These are phyloP conservation scores for Armadillidium nasatum DNA, from an alignment of 1,140 invertebrate genomes.

Conservation along the genomic window DNA sequence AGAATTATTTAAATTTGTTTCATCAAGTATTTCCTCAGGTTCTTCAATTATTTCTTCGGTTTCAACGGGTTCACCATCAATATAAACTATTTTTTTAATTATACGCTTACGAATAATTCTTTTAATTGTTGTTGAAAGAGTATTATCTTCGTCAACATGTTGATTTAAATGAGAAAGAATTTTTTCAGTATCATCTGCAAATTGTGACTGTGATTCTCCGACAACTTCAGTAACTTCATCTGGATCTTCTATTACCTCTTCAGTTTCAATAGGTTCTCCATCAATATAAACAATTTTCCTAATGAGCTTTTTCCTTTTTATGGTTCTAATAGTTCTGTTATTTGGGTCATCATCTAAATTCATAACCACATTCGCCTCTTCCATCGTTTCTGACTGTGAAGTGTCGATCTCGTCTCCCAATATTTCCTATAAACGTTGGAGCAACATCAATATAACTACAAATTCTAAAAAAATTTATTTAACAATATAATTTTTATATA, in stretches of 20 bases:
- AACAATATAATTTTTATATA: too few relatives aligned
- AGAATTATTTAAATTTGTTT: too few relatives aligned
- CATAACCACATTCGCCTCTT: background rate
- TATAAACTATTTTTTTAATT: conserved; percentile 29
- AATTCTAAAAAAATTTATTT: too few relatives aligned
- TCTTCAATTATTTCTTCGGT: conserved; percentile 34
- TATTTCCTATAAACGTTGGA: conserved; percentile 1
- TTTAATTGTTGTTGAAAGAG: too few relatives aligned
- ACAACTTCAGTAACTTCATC: conserved; percentile 21
- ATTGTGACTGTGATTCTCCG: too few relatives aligned
- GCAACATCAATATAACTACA: background rate
- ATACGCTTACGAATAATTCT: conserved; percentile 27
- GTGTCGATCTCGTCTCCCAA: background rate
- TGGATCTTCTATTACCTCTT: conserved; percentile 49
- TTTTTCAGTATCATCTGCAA: too few relatives aligned
- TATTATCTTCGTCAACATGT: too few relatives aligned
- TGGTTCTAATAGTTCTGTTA: conserved; percentile 54
- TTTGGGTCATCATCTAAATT: too few relatives aligned
- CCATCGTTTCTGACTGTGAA: background rate
- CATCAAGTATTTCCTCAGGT: conserved; percentile 5
- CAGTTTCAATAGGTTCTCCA: conserved; percentile 47
- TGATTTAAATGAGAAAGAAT: too few relatives aligned
- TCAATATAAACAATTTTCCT: conserved; percentile 23
- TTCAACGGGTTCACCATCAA: conserved; percentile 34
- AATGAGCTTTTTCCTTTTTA: conserved; percentile 46